phyloP scores from a whole-genome alignment of 2,113 vertebrate genomes.

The Aphelocoma coerulescens region DNA sequence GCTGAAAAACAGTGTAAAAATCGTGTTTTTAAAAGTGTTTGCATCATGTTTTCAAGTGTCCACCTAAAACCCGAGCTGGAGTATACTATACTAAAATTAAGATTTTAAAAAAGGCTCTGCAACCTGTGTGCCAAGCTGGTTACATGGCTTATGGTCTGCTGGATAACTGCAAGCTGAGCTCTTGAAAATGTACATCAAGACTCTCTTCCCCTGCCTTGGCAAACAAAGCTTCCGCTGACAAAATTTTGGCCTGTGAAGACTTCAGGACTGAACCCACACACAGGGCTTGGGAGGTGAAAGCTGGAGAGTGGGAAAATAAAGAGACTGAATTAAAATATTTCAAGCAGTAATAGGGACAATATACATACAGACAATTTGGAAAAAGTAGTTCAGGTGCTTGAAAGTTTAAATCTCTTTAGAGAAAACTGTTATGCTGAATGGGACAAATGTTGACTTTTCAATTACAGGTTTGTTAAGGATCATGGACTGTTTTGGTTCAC shows the following conservation, averaged over 20 bases:
- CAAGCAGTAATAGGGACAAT: not conserved
- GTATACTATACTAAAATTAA: not conserved
- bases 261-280: not conserved
- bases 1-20: not conserved
- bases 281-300: not conserved
- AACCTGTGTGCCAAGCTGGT: not conserved
- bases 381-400: not conserved
- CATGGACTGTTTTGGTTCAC: conserved; percentile 23
- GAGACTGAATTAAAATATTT: not conserved
- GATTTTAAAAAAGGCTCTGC: not conserved
- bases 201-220: not conserved
- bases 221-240: not conserved
- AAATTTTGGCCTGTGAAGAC: not conserved
- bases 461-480: conserved; percentile 22
- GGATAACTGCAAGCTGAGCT: not conserved
- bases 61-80: not conserved
- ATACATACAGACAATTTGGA: not conserved
- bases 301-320: not conserved
- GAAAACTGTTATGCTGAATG: not conserved
- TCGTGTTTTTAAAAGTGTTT: not conserved
- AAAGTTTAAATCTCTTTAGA: conserved; percentile 6
- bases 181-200: not conserved
- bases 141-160: not conserved
- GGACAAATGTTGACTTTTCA: conserved; percentile 32
- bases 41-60: not conserved